Evolutionary conservation across 2,113 vertebrate species (phyloP).

Genomic region (Triplophysa siluroides): DNA sequence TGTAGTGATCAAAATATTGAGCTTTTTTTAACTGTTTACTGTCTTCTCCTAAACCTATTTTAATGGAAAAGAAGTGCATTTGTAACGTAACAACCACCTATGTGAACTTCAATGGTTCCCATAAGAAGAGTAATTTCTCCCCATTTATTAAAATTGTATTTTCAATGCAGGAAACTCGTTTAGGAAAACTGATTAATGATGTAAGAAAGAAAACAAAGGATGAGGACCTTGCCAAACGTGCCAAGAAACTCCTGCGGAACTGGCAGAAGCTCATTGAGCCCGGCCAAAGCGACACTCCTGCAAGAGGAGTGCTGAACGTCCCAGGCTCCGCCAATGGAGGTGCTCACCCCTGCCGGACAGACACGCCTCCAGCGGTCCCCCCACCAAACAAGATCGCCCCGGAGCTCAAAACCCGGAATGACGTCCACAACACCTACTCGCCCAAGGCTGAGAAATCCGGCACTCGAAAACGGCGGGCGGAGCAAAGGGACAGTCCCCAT

Average conservation of each 20-base stretch:
- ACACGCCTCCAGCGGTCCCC: constrained; percentile 74
- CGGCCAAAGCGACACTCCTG: constrained; percentile 73
- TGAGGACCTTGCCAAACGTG: constrained; percentile 96
- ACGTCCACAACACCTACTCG: constrained; percentile 89
- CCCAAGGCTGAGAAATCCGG: constrained; percentile 85
- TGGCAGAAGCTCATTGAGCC: constrained; percentile 98
- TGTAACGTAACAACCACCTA: too few relatives aligned
- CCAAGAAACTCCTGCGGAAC: constrained; percentile 93
- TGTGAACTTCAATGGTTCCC: too few relatives aligned
- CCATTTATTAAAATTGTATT: constrained; percentile 16
- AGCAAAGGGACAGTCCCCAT: constrained; percentile 84
- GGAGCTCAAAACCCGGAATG: constrained; percentile 87
- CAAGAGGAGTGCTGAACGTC: constrained; percentile 63
- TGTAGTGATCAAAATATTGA: not conserved
- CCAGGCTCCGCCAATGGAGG: constrained; percentile 86
- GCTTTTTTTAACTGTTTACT: not conserved
- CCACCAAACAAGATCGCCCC: constrained; percentile 75
- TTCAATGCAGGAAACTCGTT: constrained; percentile 85
- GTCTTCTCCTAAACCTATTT: not conserved
- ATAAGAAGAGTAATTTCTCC: not conserved
- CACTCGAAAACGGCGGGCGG: constrained; percentile 84
- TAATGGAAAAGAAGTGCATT: too few relatives aligned
- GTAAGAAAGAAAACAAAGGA: constrained; percentile 96
- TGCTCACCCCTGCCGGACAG: constrained; percentile 87
- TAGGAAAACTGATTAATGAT: constrained; percentile 98